Conservation (phyloP, 1,140 invertebrate genomes). For the Forficula auricularia region DNA sequence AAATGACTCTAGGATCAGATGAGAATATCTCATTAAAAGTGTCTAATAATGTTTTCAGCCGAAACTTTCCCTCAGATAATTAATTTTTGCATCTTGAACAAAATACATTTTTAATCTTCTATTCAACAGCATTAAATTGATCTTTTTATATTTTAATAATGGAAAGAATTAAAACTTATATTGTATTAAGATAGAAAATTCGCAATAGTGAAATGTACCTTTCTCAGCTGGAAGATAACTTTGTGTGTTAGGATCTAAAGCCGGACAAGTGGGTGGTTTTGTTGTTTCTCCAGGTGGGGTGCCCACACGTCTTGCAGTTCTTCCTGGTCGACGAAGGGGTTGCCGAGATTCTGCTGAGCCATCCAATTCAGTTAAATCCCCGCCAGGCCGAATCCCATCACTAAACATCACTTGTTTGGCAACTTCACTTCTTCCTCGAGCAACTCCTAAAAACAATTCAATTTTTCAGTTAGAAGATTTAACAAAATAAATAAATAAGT, state of each 20-base stretch:
- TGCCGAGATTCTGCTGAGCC: conserved; percentile 27
- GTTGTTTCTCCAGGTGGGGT: conserved; percentile 20
- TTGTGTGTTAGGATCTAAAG: conserved; percentile 31
- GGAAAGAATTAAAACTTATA: conserved; percentile 2
- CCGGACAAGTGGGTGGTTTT: conserved; percentile 15
- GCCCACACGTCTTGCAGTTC: conserved; percentile 21
- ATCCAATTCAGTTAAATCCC: conserved; percentile 66
- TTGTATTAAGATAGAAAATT: conserved; percentile 6
- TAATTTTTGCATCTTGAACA: too few species aligned
- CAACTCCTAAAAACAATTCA: conserved; percentile 16
- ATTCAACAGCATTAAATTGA: too few species aligned
- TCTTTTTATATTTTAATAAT: conserved; percentile 1
- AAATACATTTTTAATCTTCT: too few species aligned
- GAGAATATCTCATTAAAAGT: too few species aligned
- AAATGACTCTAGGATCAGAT: too few species aligned
- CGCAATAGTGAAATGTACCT: conserved; percentile 24
- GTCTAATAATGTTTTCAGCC: too few species aligned
- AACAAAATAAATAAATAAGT: too few species aligned
- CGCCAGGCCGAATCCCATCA: conserved; percentile 78
- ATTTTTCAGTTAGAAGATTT: too few species aligned
- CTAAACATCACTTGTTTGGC: conserved; percentile 76
- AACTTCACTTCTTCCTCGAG: conserved; percentile 31
- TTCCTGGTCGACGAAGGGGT: conserved; percentile 12
- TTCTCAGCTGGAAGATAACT: conserved; percentile 37
- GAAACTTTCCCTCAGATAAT: too few species aligned